Conservation (phyloP, 1,140 invertebrate species). For the Pararge aegeria region DNA sequence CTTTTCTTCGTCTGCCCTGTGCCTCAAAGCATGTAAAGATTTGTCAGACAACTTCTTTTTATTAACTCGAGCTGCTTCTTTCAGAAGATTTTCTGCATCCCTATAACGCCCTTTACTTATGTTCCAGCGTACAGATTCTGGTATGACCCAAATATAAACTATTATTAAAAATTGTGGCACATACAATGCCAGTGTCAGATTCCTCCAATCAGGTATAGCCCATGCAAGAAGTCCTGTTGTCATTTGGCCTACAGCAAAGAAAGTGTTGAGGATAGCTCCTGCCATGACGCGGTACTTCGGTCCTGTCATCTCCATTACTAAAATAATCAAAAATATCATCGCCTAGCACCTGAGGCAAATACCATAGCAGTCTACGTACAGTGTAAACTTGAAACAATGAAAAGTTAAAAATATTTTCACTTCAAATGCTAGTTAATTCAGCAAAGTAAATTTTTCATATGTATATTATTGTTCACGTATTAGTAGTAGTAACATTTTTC, state of each 20-base stretch:
- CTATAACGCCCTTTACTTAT: constrained; percentile 85
- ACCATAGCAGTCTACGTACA: too few relatives aligned
- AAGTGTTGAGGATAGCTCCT: constrained; percentile 84
- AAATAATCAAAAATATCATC: background rate
- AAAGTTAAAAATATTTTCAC: too few relatives aligned
- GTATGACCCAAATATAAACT: constrained; percentile 81
- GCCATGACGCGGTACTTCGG: constrained; percentile 85
- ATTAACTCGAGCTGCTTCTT: constrained; percentile 84
- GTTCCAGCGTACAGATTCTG: constrained; percentile 88
- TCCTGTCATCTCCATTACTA: constrained; percentile 87
- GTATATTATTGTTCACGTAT: too few relatives aligned
- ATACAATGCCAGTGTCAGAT: constrained; percentile 84
- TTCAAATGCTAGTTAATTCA: too few relatives aligned
- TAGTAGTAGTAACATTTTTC: too few relatives aligned
- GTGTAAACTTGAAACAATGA: too few relatives aligned
- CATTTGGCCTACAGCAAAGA: constrained; percentile 86
- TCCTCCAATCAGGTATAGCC: constrained; percentile 85
- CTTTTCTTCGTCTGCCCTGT: constrained; percentile 43
- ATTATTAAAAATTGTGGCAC: constrained; percentile 83
- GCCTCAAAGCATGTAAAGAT: constrained; percentile 64
- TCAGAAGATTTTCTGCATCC: constrained; percentile 81
- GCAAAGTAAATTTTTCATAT: too few relatives aligned
- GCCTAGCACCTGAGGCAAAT: too few relatives aligned
- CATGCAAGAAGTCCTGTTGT: constrained; percentile 84
- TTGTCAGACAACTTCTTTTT: constrained; percentile 75